phyloP scores from a whole-genome alignment of 2,797 vertebrate species.

The Orientallactaga sibirica region DNA sequence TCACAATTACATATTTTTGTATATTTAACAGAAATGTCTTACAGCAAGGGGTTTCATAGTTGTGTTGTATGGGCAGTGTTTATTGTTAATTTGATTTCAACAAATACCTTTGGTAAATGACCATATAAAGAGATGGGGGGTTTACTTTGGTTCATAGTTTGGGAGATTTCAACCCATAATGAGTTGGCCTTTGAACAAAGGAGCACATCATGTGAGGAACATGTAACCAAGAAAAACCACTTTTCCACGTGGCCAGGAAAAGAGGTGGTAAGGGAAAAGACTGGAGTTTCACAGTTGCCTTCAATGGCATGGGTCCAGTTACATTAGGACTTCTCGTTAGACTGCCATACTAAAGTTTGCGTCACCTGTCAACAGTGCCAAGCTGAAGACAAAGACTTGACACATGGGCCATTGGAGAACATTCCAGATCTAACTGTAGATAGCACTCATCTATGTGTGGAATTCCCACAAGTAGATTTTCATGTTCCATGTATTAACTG shows the following conservation, averaged over 20 bases:
- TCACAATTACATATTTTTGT: neutral
- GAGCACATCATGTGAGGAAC: neutral
- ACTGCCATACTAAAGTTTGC: neutral
- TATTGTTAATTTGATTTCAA: neutral
- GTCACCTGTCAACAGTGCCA: neutral
- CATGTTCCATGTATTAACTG: neutral
- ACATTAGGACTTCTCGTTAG: neutral
- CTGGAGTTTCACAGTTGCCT: too few species aligned
- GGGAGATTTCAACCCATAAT: neutral
- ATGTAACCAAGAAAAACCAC: neutral
- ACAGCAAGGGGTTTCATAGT: neutral
- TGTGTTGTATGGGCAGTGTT: neutral
- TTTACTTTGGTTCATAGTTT: neutral
- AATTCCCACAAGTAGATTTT: neutral
- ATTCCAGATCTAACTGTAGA: neutral
- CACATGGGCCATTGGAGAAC: too few species aligned
- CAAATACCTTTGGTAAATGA: neutral
- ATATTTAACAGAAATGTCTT: constrained; percentile 20
- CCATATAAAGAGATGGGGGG: neutral
- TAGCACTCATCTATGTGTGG: neutral
- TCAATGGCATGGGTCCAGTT: neutral
- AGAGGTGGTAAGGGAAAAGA: neutral
- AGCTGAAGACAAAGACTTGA: neutral
- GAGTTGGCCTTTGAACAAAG: neutral
- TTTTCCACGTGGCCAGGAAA: neutral